These are phyloP conservation scores for Salmo trutta DNA, from an alignment of 2,797 vertebrate genomes.

Conservation along the genomic window DNA sequence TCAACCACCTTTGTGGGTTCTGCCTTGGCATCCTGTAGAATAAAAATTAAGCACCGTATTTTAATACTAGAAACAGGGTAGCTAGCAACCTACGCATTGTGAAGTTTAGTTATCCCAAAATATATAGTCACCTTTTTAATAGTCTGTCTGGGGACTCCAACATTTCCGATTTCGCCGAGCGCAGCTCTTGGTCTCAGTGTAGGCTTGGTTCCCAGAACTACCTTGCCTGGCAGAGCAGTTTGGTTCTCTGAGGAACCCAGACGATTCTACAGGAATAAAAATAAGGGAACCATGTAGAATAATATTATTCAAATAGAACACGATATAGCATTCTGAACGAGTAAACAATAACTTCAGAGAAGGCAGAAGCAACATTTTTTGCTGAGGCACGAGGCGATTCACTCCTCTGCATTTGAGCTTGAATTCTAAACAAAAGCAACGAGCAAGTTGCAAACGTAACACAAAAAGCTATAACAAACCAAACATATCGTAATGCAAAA, in stretches of 20 bases:
- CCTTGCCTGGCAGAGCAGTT: constrained; percentile 63
- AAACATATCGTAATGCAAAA: neutral
- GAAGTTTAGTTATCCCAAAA: neutral
- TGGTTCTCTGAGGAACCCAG: constrained; percentile 63
- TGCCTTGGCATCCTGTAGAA: constrained; percentile 56
- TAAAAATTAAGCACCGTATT: too few species aligned
- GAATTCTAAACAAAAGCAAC: too few species aligned
- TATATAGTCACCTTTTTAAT: constrained; percentile 66
- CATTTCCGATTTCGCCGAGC: constrained; percentile 79
- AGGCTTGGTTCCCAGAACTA: constrained; percentile 51
- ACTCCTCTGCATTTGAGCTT: neutral
- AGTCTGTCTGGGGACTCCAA: constrained; percentile 29
- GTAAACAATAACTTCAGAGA: neutral
- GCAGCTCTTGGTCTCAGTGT: constrained; percentile 68
- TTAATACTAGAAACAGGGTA: too few species aligned
- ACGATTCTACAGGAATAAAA: constrained; percentile 67
- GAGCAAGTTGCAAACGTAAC: neutral
- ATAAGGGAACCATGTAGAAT: too few species aligned
- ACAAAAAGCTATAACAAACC: neutral
- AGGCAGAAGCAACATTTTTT: too few species aligned
- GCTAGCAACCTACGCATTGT: neutral
- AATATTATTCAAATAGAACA: neutral
- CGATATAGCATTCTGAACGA: neutral
- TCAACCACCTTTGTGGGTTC: constrained; percentile 55
- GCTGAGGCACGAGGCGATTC: neutral